Evolutionary conservation across 2,888 invertebrate species (phyloP), one percentile per base, ranked within the genome.

Genomic region (Drosophila conformis): DNA sequence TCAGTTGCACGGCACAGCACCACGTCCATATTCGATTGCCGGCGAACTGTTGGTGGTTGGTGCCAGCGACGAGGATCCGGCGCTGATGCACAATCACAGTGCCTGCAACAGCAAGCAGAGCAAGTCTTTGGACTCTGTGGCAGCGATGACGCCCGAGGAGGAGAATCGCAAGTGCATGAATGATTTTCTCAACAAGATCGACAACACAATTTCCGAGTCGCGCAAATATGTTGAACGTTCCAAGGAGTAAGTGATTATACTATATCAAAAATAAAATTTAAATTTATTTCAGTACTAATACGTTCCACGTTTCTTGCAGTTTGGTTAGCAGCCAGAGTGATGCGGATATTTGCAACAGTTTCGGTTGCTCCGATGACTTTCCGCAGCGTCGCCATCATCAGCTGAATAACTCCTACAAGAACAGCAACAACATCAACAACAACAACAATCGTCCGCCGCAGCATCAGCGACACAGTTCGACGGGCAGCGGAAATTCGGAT

Each of bases 221-320:
- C 97, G 97, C 92, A 96, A 96, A 93, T 97, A 97, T 92, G 97
- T 97, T 31, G 96, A 96, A 91, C 96, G 96, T 91, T 95, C 96
- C 91, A 97, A 97, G 94, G 96, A 97, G 97, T 97, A 94, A 96
- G 96, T 96, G 21, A 2, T 5, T n/a, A 11, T 8, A 2, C 35
- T 59, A 46, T 33, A 46, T 31, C 0, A 1, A 33, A 11, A 11
- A 13, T 2, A 4, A n/a, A 25, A 31, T 31, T 0, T 13, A 0
- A 35, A n/a, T 1, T 27, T 29, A 25, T 46, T 46, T 46, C 15
- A 15, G 6, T 21, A 21, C 21, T 21, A 15, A 53, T 11, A 8
- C 29, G 7, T 8, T 54, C 2, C 2, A 27, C 8, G 1, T 35
- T 8, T 8, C 4, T 40, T 57, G 7, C 69, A 93, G 93, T 60